A percentile compares a stretch with the other conserved stretches of the same genome.
These are phyloP conservation scores for Dryococelus australis DNA, from an alignment of 2,888 invertebrate genomes.

Conservation along the genomic window DNA sequence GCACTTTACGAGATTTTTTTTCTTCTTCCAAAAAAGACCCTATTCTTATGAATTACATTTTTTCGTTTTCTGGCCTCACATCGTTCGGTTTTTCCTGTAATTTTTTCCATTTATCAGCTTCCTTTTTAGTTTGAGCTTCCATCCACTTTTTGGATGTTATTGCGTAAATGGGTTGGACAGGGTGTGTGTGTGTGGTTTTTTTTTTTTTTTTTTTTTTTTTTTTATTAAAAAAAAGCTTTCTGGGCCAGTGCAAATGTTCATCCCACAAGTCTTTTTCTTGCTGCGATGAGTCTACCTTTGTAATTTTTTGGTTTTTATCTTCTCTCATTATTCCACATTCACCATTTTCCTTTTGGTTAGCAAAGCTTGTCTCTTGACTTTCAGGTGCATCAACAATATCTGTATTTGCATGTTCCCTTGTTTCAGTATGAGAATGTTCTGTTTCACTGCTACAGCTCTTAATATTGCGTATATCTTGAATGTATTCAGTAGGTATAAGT, in stretches of 20 bases:
- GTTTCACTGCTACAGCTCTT: background rate
- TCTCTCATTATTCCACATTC: background rate
- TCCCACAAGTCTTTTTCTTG: background rate
- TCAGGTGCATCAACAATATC: background rate
- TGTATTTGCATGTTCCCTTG: background rate
- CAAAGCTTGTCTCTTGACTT: background rate
- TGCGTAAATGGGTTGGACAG: too few species aligned
- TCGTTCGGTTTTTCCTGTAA: background rate
- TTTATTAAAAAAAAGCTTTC: background rate
- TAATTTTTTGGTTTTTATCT: background rate
- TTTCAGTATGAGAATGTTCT: background rate
- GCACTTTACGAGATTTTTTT: too few species aligned
- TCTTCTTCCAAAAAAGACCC: too few species aligned
- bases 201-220: background rate
- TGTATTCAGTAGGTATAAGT: background rate
- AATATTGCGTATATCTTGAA: background rate
- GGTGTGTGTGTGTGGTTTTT: too few species aligned
- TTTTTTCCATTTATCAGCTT: background rate
- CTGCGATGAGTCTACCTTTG: background rate
- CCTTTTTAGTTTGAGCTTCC: background rate
- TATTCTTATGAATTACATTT: background rate
- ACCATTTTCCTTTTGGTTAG: background rate
- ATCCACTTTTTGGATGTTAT: background rate
- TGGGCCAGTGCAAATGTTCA: background rate
- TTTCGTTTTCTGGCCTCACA: slow-evolving; percentile 8